Evolutionary conservation across 2,113 vertebrate genomes (phyloP), one percentile per base, ranked within the genome.

Genomic region (Fulica atra): DNA sequence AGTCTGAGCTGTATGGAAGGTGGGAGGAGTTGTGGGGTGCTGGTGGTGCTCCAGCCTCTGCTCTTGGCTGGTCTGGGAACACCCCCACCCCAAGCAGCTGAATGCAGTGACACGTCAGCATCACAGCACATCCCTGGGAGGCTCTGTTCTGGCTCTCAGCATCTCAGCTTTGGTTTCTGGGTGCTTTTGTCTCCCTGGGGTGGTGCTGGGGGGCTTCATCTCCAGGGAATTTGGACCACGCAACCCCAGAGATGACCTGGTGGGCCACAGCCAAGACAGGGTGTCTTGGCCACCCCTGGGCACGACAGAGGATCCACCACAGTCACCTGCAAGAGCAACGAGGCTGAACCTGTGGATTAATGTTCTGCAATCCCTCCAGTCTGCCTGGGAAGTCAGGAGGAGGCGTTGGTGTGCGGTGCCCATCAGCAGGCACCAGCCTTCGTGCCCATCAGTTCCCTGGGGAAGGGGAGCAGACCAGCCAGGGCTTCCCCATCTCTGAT

Each of bases 1-100:
- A 9, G 14, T 6, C 31, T 7, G 21, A 7, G 2, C 1, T 6
- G 33, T 1, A 1, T 50, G 2, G 40, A 40, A 16, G 36, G 36
- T 35, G 13, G 4, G 33, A 4, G 46, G 31, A 5, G 15, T 4
- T 10, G 23, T 1, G 0, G 11, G 19, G 21, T 82, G 31, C n/a
- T 0, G 0, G 5, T 1, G 2, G 56, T 29, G 35, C 46, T 84
- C 20, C 61, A 38, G 33, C 51, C 66, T 68, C 51, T 46, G 53
- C 61, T 23, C 54, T 26, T 16, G 18, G 23, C 71, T 29, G 16
- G 21, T 23, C 69, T 11, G 35, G 10, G 20, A 40, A 5, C 50
- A 12, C 23, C 69, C 44, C 21, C 28, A 5, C 26, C 35, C 24
- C 2, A 1, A 40, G 84, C 73, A 38, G 20, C 6, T 12, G 40